Base-by-base conservation (phyloP, 2,888 invertebrate species). In the Troilus luridus region DNA sequence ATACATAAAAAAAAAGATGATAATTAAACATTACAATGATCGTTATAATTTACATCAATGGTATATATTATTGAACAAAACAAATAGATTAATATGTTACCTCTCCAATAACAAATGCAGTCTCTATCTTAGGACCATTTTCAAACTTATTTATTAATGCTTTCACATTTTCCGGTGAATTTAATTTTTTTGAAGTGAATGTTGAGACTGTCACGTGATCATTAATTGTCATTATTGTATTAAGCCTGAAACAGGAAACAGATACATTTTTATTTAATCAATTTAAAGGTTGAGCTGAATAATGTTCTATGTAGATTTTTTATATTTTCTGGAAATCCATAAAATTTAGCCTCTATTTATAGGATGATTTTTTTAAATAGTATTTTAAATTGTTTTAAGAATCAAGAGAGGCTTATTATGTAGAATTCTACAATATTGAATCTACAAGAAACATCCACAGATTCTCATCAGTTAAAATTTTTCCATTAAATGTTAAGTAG, bases 61-160 rank as follows among this genome's bases (percentile, higher is more conserved):
- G 41, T 41, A 41, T 3, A 41, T 41, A 41, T 41, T 41, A 41
- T 41, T 41, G 41, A 41, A 41, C 41, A 41, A 41, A 41, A 41
- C 41, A 41, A 41, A 41, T 41, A 41, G 41, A 41, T 41, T 85
- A 54, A 2, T 54, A 11, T n/a, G 24, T 60, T 14, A 64, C 89
- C 89, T 89, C 64, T 89, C 89, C 89, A 67, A 89, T 54, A 54
- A 89, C n/a, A 89, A 89, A 89, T 17, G 64, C 60, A 54, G 62
- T 64, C 14, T 64, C 89, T 21, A 89, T 41, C 56, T 10, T 21
- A 62, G 60, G 27, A 2, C 62, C n/a, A 11, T 89, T 27, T 64
- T 62, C 54, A 64, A 89, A 54, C 8, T 9, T 72, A 67, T 81
- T 81, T 9, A 90, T 81, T 24, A 58, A 81, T n/a, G 8, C 12